Conservation (phyloP, 2,888 invertebrate species). For the Troides oblongomaculatus region DNA sequence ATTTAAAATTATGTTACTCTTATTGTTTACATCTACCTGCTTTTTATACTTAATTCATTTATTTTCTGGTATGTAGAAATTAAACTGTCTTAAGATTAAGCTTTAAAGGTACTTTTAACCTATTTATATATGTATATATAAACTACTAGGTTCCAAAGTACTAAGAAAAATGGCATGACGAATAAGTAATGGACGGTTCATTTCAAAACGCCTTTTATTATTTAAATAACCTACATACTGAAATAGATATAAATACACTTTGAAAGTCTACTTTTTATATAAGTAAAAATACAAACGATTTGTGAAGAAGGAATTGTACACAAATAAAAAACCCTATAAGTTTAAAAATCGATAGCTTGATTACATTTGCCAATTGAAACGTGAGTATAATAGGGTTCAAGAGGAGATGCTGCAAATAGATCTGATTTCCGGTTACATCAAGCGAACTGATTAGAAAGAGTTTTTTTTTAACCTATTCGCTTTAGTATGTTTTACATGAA, state of each 20-base stretch:
- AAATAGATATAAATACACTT: not conserved
- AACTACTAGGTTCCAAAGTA: too few relatives aligned
- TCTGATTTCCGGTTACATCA: constrained; percentile 1
- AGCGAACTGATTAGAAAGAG: constrained; percentile 2
- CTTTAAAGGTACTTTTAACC: too few relatives aligned
- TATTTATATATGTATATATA: too few relatives aligned
- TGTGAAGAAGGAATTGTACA: not conserved
- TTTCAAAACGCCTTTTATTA: too few relatives aligned
- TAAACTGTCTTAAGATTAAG: too few relatives aligned
- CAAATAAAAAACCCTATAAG: not conserved
- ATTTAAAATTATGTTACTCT: too few relatives aligned
- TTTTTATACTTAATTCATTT: too few relatives aligned
- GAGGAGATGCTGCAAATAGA: constrained; percentile 1
- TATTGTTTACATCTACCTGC: too few relatives aligned
- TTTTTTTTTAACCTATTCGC: not conserved
- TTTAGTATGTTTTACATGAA: not conserved
- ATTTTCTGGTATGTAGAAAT: too few relatives aligned
- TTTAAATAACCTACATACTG: too few relatives aligned
- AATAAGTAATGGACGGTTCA: too few relatives aligned
- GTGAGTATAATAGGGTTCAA: constrained; percentile 1
- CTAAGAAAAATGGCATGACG: too few relatives aligned
- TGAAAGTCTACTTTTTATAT: not conserved
- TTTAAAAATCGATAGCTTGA: constrained; percentile 7
- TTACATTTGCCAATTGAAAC: not conserved
- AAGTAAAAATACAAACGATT: not conserved